These are phyloP conservation scores for Psilopsiagon aymara DNA, from an alignment of 2,113 vertebrate species.

Conservation along the genomic window DNA sequence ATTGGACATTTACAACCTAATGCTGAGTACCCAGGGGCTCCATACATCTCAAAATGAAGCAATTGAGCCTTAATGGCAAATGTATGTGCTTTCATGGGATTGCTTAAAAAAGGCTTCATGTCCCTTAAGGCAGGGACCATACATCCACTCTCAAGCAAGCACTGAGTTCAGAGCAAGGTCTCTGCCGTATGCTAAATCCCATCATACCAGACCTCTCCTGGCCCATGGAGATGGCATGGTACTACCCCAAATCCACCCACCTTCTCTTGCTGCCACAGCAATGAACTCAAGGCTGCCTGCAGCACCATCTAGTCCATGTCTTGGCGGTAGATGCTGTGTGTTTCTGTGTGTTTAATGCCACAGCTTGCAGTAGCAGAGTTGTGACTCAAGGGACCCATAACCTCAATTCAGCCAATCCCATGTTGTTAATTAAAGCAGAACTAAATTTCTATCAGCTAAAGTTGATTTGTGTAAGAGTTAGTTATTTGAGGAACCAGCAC, in stretches of 20 bases:
- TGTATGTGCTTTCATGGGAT: background rate
- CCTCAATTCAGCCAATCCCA: background rate
- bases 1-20: background rate
- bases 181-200: background rate
- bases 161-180: slow-evolving; percentile 19
- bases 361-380: background rate
- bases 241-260: background rate
- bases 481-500: background rate
- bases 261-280: background rate
- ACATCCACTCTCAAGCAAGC: background rate
- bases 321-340: background rate
- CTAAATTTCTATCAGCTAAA: background rate
- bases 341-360: background rate
- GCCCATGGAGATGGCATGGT: background rate
- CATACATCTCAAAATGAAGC: slow-evolving; percentile 1
- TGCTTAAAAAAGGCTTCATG: background rate
- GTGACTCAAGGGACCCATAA: background rate
- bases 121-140: background rate
- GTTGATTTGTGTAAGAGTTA: background rate
- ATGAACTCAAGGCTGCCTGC: background rate
- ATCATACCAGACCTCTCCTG: background rate
- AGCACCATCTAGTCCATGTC: background rate
- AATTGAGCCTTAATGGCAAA: background rate
- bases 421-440: background rate
- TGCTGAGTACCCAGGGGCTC: background rate